phyloP scores from a whole-genome alignment of 2,113 vertebrate species.

The Pantherophis guttatus region DNA sequence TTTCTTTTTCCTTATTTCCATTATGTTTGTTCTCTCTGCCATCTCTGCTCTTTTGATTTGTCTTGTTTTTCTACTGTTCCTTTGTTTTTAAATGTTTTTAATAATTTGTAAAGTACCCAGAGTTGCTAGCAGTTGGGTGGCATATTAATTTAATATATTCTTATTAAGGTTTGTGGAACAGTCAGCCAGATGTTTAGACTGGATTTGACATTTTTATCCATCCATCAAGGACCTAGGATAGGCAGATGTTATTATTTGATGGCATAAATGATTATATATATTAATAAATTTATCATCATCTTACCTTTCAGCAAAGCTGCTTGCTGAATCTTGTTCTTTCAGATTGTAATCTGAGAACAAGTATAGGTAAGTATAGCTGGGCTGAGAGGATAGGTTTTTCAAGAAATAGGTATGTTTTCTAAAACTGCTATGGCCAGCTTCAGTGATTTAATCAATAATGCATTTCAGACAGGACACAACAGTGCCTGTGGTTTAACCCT shows the following conservation, averaged over 20 bases:
- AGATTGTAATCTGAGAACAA: not conserved
- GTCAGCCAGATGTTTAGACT: not conserved
- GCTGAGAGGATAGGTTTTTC: not conserved
- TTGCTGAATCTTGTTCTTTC: not conserved
- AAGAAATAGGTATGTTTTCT: not conserved
- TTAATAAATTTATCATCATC: not conserved
- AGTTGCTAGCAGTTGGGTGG: not conserved
- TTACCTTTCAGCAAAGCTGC: not conserved
- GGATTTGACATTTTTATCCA: not conserved
- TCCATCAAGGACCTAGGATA: not conserved
- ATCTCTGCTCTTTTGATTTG: not conserved
- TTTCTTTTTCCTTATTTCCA: not conserved
- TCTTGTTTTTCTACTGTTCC: not conserved
- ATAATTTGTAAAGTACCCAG: not conserved
- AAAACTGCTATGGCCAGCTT: not conserved
- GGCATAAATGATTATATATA: not conserved
- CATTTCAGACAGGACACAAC: not conserved
- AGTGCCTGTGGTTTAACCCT: not conserved
- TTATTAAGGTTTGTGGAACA: not conserved
- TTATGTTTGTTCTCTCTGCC: not conserved
- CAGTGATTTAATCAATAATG: not conserved
- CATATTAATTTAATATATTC: not conserved
- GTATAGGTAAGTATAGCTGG: not conserved
- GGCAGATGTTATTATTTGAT: not conserved
- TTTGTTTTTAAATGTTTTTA: not conserved